Evolutionary conservation across 2,797 vertebrate species (phyloP).

Genomic region (Eulemur albifrons): DNA sequence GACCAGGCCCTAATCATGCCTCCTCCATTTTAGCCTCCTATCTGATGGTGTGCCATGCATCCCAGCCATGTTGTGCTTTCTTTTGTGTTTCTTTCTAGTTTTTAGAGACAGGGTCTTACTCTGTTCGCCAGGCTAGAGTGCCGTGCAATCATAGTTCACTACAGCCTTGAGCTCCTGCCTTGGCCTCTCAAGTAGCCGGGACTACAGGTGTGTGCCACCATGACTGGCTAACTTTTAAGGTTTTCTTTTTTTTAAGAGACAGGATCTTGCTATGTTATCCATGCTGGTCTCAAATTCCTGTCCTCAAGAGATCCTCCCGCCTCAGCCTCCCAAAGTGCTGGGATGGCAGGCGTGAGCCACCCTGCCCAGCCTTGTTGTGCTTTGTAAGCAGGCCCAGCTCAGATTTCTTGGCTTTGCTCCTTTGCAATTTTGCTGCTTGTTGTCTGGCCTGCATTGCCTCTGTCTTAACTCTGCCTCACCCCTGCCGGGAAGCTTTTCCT

Average conservation of each 20-base stretch:
- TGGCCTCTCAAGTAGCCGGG: too few species aligned
- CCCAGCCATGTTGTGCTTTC: not conserved
- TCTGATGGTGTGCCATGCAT: not conserved
- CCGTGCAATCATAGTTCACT: too few species aligned
- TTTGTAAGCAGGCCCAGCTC: not conserved
- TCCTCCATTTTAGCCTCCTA: not conserved
- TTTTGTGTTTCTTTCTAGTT: too few species aligned
- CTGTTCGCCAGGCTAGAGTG: too few species aligned
- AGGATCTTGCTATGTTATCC: not conserved
- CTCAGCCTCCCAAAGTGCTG: not conserved
- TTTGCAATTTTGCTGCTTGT: not conserved
- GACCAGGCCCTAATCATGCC: conserved; percentile 21
- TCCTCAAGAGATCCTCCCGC: not conserved
- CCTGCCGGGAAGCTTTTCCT: not conserved
- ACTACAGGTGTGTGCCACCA: too few species aligned
- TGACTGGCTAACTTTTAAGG: too few species aligned
- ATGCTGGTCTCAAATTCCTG: not conserved
- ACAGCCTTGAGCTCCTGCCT: too few species aligned
- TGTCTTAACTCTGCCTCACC: not conserved
- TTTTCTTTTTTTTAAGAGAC: too few species aligned
- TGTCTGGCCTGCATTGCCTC: not conserved
- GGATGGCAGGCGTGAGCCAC: not conserved
- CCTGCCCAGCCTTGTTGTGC: not conserved
- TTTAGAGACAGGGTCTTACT: too few species aligned
- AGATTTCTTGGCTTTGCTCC: fast-evolving